Evolutionary conservation across 2,888 invertebrate genomes (phyloP), one percentile per base, ranked within the genome.

Genomic region (Vanessa cardui): DNA sequence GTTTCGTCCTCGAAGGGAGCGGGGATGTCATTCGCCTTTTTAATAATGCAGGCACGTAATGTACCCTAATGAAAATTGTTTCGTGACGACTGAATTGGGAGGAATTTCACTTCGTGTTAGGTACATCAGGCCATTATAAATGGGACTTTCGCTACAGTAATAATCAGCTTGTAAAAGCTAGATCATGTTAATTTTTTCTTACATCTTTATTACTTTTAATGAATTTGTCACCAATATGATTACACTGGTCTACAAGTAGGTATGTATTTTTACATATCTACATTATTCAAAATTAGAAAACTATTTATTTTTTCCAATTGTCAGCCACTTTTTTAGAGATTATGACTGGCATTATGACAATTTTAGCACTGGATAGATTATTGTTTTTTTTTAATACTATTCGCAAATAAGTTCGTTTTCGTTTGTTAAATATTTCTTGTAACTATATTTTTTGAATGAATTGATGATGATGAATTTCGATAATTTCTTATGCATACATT

Each of bases 1-100:
- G 78, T 80, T 80, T 82, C 80, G 80, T 80, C 80, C 83, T 83
- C 77, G 77, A 76, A 79, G 76, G 74, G 78, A 76, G 76, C 78
- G 77, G 72, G 76, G 77, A 39, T 77, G 77, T 78, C 76, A 75
- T 76, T 77, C 77, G 73, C 78, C 79, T 79, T 79, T 80, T 91
- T 88, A 82, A 84, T 86, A 90, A 84, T 83, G 79, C 83, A 86
- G 88, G 86, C 90, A 89, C 89, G 90, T 90, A 86, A 81, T 80
- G 76, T 79, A 73, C 80, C 80, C 85, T 89, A 90, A 90, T 90
- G 89, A 88, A 91, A 91, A 90, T 89, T 88, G 89, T 87, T 89
- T 78, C 83, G 84, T 83, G 85, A 86, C 86, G 83, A 85, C 85
- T 85, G 85, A 85, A 84, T 86, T 87, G 80, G 77, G 79, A 69